phyloP scores from a whole-genome alignment of 2,888 invertebrate species.

The Kuschelorhynchus macadamiae region DNA sequence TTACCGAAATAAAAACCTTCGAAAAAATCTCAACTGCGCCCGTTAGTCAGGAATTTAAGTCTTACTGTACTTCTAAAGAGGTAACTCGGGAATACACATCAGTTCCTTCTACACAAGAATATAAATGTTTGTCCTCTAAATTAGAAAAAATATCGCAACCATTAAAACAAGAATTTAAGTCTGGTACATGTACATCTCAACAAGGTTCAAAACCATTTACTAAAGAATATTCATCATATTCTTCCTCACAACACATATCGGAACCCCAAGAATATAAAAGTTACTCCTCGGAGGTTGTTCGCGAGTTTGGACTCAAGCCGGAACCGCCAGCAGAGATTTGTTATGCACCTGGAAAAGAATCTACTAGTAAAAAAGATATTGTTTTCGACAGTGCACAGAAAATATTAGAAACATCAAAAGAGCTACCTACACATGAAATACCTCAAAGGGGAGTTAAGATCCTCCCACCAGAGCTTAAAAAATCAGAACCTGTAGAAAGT shows the following conservation, averaged over 20 bases:
- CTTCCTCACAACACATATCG: constrained; percentile 57
- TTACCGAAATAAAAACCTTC: constrained; percentile 39
- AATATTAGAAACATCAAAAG: constrained; percentile 73
- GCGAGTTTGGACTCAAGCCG: constrained; percentile 73
- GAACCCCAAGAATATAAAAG: constrained; percentile 55
- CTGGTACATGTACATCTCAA: constrained; percentile 37
- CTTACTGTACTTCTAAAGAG: constrained; percentile 49
- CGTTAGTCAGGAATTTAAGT: constrained; percentile 53
- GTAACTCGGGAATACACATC: constrained; percentile 39
- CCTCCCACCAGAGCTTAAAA: constrained; percentile 48
- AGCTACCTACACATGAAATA: constrained; percentile 62
- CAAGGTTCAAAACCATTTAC: constrained; percentile 42
- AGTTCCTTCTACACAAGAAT: constrained; percentile 40
- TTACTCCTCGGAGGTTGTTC: constrained; percentile 34
- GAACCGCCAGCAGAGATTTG: constrained; percentile 81
- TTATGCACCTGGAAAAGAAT: constrained; percentile 71
- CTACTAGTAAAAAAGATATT: constrained; percentile 68
- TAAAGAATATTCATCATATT: constrained; percentile 52
- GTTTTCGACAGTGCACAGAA: constrained; percentile 74
- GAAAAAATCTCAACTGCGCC: constrained; percentile 47
- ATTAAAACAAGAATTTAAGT: constrained; percentile 44
- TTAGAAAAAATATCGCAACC: constrained; percentile 40
- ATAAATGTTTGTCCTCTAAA: constrained; percentile 36
- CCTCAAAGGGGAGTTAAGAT: constrained; percentile 55
- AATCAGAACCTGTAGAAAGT: constrained; percentile 12